Evolutionary conservation across 2,888 invertebrate genomes (phyloP).

Genomic region (Mycalesis mineus): DNA sequence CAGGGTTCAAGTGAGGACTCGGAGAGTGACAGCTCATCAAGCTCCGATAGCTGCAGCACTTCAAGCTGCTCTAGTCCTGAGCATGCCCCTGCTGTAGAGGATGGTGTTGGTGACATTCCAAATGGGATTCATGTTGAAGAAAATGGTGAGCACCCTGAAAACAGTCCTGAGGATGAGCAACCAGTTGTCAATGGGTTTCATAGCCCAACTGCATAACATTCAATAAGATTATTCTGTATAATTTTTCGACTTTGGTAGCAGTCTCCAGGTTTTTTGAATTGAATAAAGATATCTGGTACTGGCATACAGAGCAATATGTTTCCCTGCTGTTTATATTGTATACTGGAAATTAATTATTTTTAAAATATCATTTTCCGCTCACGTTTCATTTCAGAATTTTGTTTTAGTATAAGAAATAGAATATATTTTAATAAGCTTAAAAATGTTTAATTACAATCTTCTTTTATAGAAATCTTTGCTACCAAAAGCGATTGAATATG

Average conservation of each 20-base stretch:
- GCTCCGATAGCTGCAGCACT: constrained; percentile 61
- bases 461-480: neutral
- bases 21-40: constrained; percentile 79
- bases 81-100: constrained; percentile 34
- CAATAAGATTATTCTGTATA: neutral
- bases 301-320: no score
- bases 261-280: neutral
- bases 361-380: no score
- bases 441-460: neutral
- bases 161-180: constrained; percentile 37
- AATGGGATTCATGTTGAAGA: constrained; percentile 28
- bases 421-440: no score
- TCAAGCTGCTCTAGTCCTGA: constrained; percentile 63
- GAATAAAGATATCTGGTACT: no score
- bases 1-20: constrained; percentile 77
- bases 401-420: no score
- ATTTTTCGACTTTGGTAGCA: constrained; percentile 2
- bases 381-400: no score
- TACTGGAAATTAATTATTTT: no score
- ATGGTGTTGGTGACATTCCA: constrained; percentile 24
- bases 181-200: constrained; percentile 66
- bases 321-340: no score
- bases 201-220: constrained; percentile 38
- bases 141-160: constrained; percentile 35
- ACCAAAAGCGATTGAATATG: neutral